A percentile compares a stretch with the other conserved stretches of the same genome.
Evolutionary conservation across 2,797 vertebrate genomes (phyloP).

Genomic region (Glossophaga mutica): DNA sequence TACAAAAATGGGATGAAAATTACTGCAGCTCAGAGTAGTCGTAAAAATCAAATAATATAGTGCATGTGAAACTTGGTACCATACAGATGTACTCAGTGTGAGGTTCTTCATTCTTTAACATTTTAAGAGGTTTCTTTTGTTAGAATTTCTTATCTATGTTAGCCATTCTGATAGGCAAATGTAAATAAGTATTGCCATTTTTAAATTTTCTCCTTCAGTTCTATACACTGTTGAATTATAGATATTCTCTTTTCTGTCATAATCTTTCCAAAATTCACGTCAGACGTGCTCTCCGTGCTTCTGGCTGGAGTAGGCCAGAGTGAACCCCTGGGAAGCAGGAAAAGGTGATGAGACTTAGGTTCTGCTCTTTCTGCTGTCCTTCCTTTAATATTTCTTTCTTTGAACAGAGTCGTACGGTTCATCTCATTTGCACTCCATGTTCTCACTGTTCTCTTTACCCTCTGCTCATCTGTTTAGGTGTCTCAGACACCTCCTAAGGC

Average conservation of each 20-base stretch:
- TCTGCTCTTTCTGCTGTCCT: not conserved
- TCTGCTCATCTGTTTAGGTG: not conserved
- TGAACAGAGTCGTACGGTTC: not conserved
- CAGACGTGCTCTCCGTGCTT: not conserved
- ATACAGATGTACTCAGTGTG: not conserved
- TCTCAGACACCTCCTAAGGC: not conserved
- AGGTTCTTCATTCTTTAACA: not conserved
- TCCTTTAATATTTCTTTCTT: not conserved
- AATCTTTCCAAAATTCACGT: not conserved
- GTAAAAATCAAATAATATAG: not conserved
- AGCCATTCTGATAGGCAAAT: not conserved
- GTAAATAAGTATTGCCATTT: not conserved
- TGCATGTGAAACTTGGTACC: not conserved
- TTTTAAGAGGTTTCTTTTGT: not conserved
- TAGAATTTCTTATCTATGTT: not conserved
- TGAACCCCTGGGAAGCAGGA: not conserved
- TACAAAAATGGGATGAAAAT: not conserved
- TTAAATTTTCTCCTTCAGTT: not conserved
- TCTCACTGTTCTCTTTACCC: not conserved
- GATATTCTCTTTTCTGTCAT: not conserved
- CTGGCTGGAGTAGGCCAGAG: not conserved
- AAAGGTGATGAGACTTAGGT: not conserved
- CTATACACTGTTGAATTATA: not conserved
- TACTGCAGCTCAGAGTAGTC: not conserved
- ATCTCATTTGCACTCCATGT: not conserved